Evolutionary conservation across 2,888 invertebrate species (phyloP).

Genomic region (Mythimna vitellina): DNA sequence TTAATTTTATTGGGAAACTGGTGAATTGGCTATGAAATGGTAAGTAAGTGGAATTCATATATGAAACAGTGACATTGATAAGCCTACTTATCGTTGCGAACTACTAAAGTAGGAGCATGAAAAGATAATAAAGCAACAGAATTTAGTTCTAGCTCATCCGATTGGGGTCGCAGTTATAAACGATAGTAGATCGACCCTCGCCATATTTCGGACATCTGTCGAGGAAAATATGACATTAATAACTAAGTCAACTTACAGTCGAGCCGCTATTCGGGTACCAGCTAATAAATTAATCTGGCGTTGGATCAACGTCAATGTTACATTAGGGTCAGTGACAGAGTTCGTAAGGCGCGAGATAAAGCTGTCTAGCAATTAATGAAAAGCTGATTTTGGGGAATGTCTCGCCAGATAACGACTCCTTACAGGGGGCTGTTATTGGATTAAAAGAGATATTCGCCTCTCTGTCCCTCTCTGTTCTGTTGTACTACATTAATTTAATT

Average conservation of each 20-base stretch:
- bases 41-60: conserved; percentile 1
- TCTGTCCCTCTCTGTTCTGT: conserved; percentile 71
- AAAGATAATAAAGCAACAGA: conserved; percentile 21
- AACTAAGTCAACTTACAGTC: conserved; percentile 81
- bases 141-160: conserved; percentile 53
- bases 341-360: conserved; percentile 77
- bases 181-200: conserved; percentile 69
- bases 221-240: conserved; percentile 82
- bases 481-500: conserved; percentile 77
- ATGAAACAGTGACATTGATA: background rate
- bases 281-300: conserved; percentile 86
- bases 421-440: conserved; percentile 73
- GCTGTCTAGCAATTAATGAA: conserved; percentile 85
- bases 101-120: too few species aligned
- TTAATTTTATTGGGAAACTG: conserved; percentile 60
- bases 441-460: conserved; percentile 76
- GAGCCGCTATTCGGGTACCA: conserved; percentile 71
- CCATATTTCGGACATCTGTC: conserved; percentile 72
- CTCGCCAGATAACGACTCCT: conserved; percentile 76
- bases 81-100: background rate
- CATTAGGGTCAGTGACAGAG: conserved; percentile 79
- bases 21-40: conserved; percentile 31
- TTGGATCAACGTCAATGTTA: conserved; percentile 84
- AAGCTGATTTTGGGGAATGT: conserved; percentile 83
- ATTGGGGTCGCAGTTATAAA: conserved; percentile 67